These are phyloP conservation scores for Triplophysa bombifrons DNA, from an alignment of 2,797 vertebrate species.

Conservation along the genomic window DNA sequence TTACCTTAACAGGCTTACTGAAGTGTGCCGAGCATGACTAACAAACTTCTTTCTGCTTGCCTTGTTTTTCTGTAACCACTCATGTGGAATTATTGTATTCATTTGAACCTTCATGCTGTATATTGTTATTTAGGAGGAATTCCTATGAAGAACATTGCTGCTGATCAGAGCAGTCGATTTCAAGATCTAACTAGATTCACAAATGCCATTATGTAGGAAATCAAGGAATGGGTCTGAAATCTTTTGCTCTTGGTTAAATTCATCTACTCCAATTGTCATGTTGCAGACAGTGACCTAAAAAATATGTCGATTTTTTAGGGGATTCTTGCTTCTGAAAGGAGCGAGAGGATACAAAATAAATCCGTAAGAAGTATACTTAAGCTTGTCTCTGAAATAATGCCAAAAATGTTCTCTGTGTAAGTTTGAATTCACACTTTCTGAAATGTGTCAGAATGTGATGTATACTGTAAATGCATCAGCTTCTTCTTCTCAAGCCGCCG, in stretches of 20 bases:
- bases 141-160: background rate
- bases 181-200: background rate
- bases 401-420: background rate
- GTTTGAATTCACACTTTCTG: background rate
- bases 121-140: background rate
- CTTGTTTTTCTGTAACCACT: slow-evolving; percentile 27
- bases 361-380: background rate
- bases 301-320: slow-evolving; percentile 27
- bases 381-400: slow-evolving; percentile 1
- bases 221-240: background rate
- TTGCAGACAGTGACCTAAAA: slow-evolving; percentile 5
- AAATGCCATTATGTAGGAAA: background rate
- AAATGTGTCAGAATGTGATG: background rate
- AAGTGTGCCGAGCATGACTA: slow-evolving; percentile 27
- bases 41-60: slow-evolving; percentile 4
- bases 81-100: slow-evolving; percentile 10
- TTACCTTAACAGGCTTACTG: slow-evolving; percentile 39
- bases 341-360: background rate
- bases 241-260: slow-evolving; percentile 9
- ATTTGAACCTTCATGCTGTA: background rate
- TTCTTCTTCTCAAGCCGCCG: background rate
- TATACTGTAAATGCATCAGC: background rate
- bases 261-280: slow-evolving; percentile 12
- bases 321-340: slow-evolving; percentile 2
- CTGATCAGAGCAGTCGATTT: background rate